Evolutionary conservation across 35 echinoderm and acorn worm genomes (phyloP), one percentile per base, ranked within the genome.

Genomic region (Heliocidaris erythrogramma): DNA sequence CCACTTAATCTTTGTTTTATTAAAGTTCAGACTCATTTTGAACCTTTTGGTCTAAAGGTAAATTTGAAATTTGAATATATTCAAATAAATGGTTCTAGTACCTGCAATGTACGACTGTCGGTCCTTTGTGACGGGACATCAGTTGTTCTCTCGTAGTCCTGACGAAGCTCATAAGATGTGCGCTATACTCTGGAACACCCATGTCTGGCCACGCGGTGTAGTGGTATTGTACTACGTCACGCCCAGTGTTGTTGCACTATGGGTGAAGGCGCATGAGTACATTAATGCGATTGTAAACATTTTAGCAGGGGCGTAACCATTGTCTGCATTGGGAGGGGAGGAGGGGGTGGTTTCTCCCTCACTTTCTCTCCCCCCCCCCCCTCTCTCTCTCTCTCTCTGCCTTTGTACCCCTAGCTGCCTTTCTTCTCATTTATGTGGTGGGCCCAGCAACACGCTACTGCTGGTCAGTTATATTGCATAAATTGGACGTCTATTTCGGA

Each of bases 171-270:
- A 96, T 60, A 12, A 94, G 85, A 78, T 52, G 69, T 30, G 96
- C 78, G 2, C 93, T 31, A 42, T 94, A 94, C 86, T 94, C 49
- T 85, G 96, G 96, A 35, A 96, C 94, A 60, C 93, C 96, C 96
- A 94, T 96, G 50, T 96, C 96, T 16, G 96, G 96, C 96, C 96
- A 96, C 9, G 93, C 18, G 0, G 88, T 96, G 48, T 94, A 96
- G 88, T 96, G 96, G 56, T 78, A 96, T 18, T 96, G 96, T 7
- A 60, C 31, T 6, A 94, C 24, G 7, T 94, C 93, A 78, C 93
- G 93, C 29, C 30, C 24, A 42, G 12, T 89, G 32, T 89, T 24
- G 10, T 48, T 42, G 9, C 11, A 42, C 87, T 89, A 9, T 42
- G n/a, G 27, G 24, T 42, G 35, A 42, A 42, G 35, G 35, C 35